These are phyloP conservation scores for Coboldia fuscipes DNA, from an alignment of 1,140 invertebrate species.

Conservation along the genomic window DNA sequence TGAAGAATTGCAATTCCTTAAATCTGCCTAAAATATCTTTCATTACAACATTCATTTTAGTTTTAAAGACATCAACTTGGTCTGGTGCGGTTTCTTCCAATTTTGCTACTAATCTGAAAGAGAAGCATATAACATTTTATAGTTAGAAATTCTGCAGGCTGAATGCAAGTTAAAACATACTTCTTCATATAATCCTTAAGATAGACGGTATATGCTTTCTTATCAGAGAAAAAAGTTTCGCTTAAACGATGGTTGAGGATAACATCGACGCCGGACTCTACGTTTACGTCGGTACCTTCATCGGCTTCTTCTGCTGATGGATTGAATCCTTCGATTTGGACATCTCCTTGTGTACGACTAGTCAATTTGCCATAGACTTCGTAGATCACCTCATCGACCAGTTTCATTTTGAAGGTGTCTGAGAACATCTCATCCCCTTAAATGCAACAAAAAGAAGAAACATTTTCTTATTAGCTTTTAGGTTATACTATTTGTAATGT, in stretches of 20 bases:
- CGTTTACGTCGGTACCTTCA: slow-evolving; percentile 55
- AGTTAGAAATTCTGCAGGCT: too few species aligned
- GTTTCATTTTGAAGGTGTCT: slow-evolving; percentile 86
- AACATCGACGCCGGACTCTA: slow-evolving; percentile 73
- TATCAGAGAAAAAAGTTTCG: slow-evolving; percentile 71
- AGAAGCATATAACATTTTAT: too few species aligned
- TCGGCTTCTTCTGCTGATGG: slow-evolving; percentile 80
- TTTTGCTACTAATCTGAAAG: slow-evolving; percentile 52
- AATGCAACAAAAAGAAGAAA: slow-evolving; percentile 11
- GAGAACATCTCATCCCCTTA: slow-evolving; percentile 95
- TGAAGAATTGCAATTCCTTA: slow-evolving; percentile 88
- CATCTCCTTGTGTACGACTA: slow-evolving; percentile 51
- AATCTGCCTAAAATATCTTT: slow-evolving; percentile 81
- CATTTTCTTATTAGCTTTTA: not conserved
- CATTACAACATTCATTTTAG: slow-evolving; percentile 87
- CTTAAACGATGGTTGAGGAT: slow-evolving; percentile 77
- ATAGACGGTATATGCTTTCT: slow-evolving; percentile 78
- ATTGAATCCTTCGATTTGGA: slow-evolving; percentile 68
- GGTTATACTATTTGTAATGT: not conserved
- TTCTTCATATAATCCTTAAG: slow-evolving; percentile 95
- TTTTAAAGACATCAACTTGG: slow-evolving; percentile 74
- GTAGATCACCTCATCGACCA: slow-evolving; percentile 83
- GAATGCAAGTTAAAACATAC: slow-evolving; percentile 28
- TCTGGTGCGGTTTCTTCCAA: slow-evolving; percentile 58
- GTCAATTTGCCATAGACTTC: slow-evolving; percentile 84